Percentiles rank a stretch among this genome's conserved stretches.
Evolutionary conservation across 2,888 invertebrate genomes (phyloP).

Genomic region (Abscondita cerata): DNA sequence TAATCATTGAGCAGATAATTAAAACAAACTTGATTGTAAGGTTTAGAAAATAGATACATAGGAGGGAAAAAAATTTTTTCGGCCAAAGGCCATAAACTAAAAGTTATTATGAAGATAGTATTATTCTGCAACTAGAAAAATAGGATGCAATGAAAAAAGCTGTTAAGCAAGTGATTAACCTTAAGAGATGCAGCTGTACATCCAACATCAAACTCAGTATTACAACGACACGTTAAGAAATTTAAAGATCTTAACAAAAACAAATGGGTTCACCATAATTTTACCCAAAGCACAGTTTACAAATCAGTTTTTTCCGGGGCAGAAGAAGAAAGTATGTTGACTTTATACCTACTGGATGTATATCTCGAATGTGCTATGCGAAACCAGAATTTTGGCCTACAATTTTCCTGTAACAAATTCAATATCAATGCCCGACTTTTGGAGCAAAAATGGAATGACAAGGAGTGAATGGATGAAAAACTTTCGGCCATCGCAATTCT

Average conservation of each 20-base stretch:
- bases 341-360: conserved; percentile 1
- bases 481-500: too few species aligned
- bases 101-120: too few species aligned
- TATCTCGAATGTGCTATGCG: conserved; percentile 7
- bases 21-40: too few species aligned
- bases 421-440: background rate
- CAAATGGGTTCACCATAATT: background rate
- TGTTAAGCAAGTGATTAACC: too few species aligned
- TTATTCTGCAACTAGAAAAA: too few species aligned
- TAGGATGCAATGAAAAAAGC: too few species aligned
- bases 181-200: background rate
- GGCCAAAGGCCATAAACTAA: too few species aligned
- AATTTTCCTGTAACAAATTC: background rate
- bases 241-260: conserved; percentile 3
- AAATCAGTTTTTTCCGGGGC: background rate
- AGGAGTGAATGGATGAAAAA: too few species aligned
- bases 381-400: background rate
- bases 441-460: background rate
- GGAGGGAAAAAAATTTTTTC: too few species aligned
- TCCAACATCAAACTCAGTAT: conserved; percentile 2
- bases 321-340: conserved; percentile 1
- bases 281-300: background rate
- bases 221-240: conserved; percentile 2
- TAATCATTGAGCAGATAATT: too few species aligned
- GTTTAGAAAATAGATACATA: too few species aligned